These are phyloP conservation scores for Drosophila heteroneura DNA, from an alignment of 2,888 invertebrate genomes.

Conservation along the genomic window DNA sequence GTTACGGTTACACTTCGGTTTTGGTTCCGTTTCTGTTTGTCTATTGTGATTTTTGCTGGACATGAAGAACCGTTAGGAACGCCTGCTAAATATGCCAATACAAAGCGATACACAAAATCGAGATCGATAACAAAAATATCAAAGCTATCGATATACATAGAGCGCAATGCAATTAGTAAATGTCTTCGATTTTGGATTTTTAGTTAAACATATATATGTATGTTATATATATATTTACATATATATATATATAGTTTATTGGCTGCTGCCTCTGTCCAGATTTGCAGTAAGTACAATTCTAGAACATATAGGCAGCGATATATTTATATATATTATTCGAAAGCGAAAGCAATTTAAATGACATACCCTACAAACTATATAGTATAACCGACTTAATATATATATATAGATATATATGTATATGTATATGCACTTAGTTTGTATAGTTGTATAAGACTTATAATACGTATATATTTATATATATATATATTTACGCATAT, in stretches of 20 bases:
- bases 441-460: conserved; percentile 42
- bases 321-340: conserved; percentile 1
- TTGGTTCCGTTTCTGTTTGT: conserved; percentile 15
- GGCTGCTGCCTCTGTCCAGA: conserved; percentile 28
- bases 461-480: conserved; percentile 8
- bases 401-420: conserved; percentile 11
- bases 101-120: conserved; percentile 16
- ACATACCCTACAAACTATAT: conserved; percentile 43
- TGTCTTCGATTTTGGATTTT: conserved; percentile 1
- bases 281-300: conserved; percentile 58
- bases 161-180: background rate
- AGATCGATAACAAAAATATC: conserved; percentile 4
- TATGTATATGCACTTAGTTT: conserved; percentile 25
- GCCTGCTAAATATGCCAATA: conserved; percentile 42
- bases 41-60: conserved; percentile 28
- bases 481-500: conserved; percentile 6
- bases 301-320: conserved; percentile 52
- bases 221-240: background rate
- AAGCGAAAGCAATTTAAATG: conserved; percentile 61
- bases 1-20: conserved; percentile 36
- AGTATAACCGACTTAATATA: conserved; percentile 5
- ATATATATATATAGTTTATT: conserved; percentile 22
- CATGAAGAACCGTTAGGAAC: conserved; percentile 52
- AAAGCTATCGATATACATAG: conserved; percentile 6
- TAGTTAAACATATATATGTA: conserved; percentile 2